phyloP scores from a whole-genome alignment of 2,888 invertebrate genomes.

The Tryphoninae sp. region DNA sequence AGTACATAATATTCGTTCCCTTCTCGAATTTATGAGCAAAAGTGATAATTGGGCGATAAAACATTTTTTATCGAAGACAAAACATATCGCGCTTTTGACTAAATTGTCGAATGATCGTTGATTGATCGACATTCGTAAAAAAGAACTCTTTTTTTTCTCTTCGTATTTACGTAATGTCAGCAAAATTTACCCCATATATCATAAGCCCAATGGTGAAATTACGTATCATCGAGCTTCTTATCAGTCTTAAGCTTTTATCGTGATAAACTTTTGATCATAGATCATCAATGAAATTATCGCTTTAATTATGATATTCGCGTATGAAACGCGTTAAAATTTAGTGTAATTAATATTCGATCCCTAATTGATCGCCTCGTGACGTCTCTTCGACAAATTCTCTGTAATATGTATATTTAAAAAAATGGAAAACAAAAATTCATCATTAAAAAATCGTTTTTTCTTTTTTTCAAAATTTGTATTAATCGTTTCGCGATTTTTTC shows the following conservation, averaged over 20 bases:
- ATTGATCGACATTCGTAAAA: background rate
- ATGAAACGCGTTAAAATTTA: background rate
- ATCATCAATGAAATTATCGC: slow-evolving; percentile 1
- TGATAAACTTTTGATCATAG: background rate
- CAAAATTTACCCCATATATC: background rate
- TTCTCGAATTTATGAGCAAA: slow-evolving; percentile 4
- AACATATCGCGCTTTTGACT: background rate
- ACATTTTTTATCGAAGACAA: background rate
- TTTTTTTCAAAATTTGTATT: too few relatives aligned
- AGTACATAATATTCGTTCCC: background rate
- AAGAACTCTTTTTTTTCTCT: slow-evolving; percentile 3
- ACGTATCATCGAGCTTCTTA: background rate
- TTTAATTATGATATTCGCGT: background rate
- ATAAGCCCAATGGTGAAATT: background rate
- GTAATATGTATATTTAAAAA: too few relatives aligned
- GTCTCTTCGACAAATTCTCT: background rate
- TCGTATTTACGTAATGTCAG: background rate
- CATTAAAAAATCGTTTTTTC: too few relatives aligned
- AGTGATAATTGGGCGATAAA: background rate
- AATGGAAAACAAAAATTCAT: too few relatives aligned
- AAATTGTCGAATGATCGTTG: slow-evolving; percentile 17
- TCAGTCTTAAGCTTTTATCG: background rate
- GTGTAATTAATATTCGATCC: background rate
- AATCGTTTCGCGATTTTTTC: too few relatives aligned
- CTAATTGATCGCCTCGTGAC: background rate